Conservation (phyloP, 2,888 invertebrate genomes). For the Drosophila austrosaltans region DNA sequence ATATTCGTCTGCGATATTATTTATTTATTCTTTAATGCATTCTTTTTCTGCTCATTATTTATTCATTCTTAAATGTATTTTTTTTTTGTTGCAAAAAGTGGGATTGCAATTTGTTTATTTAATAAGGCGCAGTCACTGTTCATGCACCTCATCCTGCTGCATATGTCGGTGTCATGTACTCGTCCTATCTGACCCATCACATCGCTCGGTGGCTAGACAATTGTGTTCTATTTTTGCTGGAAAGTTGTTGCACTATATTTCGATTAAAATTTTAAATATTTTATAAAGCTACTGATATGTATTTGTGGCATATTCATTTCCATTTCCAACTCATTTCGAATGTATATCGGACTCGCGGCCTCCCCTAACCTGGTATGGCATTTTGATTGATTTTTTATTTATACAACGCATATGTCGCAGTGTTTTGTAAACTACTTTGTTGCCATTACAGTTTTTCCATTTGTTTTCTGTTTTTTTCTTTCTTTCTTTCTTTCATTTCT, state of each 20-base stretch:
- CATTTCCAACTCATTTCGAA: slow-evolving; percentile 52
- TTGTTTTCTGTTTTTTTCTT: slow-evolving; percentile 13
- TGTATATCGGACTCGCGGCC: slow-evolving; percentile 41
- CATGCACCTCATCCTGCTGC: not conserved
- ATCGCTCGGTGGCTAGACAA: slow-evolving; percentile 49
- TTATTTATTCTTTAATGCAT: no score
- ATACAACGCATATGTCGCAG: slow-evolving; percentile 66
- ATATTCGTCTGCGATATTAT: no score
- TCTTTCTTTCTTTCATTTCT: not conserved
- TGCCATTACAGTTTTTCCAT: slow-evolving; percentile 11
- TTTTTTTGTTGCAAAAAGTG: no score
- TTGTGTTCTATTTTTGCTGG: slow-evolving; percentile 61
- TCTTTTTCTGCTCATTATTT: no score
- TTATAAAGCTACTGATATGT: slow-evolving; percentile 55
- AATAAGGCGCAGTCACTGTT: not conserved
- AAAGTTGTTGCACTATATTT: slow-evolving; percentile 65
- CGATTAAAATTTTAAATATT: slow-evolving; percentile 76
- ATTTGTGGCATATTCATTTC: slow-evolving; percentile 32
- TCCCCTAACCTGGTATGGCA: slow-evolving; percentile 16
- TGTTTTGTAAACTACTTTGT: slow-evolving; percentile 42
- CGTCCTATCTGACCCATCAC: slow-evolving; percentile 56
- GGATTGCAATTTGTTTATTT: no score
- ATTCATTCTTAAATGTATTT: no score
- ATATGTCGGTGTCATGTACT: not conserved
- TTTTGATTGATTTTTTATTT: slow-evolving; percentile 75